Evolutionary conservation across 2,113 vertebrate genomes (phyloP).

Genomic region (Tylochromis polylepis): DNA sequence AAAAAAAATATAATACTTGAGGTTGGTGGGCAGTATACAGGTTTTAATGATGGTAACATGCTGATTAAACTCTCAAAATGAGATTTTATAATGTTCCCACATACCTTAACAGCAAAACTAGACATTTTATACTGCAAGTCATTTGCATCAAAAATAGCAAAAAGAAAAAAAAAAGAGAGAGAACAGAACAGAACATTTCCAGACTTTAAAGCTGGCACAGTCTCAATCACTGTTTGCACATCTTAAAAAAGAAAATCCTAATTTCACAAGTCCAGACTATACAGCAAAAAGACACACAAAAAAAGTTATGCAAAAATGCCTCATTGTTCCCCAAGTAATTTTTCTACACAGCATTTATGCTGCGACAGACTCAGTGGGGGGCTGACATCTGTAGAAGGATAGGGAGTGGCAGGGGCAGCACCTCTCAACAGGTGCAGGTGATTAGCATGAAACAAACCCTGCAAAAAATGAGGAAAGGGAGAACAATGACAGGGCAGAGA

Average conservation of each 20-base stretch:
- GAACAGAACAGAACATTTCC: neutral
- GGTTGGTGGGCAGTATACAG: slow-evolving; percentile 6
- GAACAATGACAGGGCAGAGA: slow-evolving; percentile 22
- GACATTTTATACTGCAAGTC: neutral
- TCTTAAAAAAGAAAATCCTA: neutral
- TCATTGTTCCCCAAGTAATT: slow-evolving; percentile 18
- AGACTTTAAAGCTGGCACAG: neutral
- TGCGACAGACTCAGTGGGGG: slow-evolving; percentile 45
- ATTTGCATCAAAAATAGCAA: neutral
- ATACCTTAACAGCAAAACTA: neutral
- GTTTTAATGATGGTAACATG: slow-evolving; percentile 32
- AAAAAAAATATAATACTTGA: slow-evolving; percentile 1
- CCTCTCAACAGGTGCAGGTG: slow-evolving; percentile 54
- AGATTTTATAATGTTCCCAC: neutral
- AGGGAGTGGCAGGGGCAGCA: slow-evolving; percentile 49
- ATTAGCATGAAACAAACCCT: slow-evolving; percentile 46
- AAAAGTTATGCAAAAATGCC: slow-evolving; percentile 10
- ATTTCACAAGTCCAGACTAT: neutral
- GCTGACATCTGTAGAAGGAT: slow-evolving; percentile 45
- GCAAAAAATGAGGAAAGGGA: slow-evolving; percentile 9
- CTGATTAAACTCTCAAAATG: slow-evolving; percentile 22
- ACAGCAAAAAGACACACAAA: neutral
- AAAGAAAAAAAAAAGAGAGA: neutral
- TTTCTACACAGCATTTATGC: slow-evolving; percentile 1
- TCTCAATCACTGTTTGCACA: neutral